phyloP scores from a whole-genome alignment of 2,113 vertebrate species.

The Centropus bengalensis region DNA sequence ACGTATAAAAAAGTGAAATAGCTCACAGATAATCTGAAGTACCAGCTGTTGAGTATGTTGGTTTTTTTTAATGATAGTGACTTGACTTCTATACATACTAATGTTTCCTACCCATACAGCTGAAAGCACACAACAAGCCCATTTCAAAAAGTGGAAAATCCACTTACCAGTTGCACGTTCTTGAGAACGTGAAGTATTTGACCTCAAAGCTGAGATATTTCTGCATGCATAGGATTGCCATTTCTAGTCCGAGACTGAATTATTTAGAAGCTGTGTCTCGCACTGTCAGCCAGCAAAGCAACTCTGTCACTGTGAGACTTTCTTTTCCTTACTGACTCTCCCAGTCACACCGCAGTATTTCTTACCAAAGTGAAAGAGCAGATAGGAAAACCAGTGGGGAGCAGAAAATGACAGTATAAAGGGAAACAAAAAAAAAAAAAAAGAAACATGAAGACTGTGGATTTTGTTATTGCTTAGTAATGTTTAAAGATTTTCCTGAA shows the following conservation, averaged over 20 bases:
- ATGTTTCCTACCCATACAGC: not conserved
- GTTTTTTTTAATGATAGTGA: not conserved
- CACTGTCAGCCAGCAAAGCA: conserved; percentile 16
- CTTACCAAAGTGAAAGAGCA: not conserved
- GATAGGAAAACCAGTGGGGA: not conserved
- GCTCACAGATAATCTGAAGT: not conserved
- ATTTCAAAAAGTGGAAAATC: not conserved
- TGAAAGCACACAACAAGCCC: not conserved
- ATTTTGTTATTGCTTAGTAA: not conserved
- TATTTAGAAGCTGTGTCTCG: not conserved
- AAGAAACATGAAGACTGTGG: not conserved
- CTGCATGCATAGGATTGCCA: not conserved
- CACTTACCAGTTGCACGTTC: not conserved
- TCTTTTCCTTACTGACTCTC: not conserved
- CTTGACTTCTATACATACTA: not conserved
- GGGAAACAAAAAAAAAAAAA: not conserved
- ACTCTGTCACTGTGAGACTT: not conserved
- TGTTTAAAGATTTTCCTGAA: not conserved
- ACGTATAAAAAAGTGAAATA: not conserved
- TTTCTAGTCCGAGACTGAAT: not conserved
- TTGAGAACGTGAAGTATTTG: not conserved
- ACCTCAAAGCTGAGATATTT: not conserved
- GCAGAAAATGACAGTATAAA: not conserved
- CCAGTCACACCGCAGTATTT: not conserved
- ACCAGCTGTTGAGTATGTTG: not conserved